These are phyloP conservation scores for Chydorus sphaericus DNA, from an alignment of 2,888 invertebrate species.

Conservation along the genomic window DNA sequence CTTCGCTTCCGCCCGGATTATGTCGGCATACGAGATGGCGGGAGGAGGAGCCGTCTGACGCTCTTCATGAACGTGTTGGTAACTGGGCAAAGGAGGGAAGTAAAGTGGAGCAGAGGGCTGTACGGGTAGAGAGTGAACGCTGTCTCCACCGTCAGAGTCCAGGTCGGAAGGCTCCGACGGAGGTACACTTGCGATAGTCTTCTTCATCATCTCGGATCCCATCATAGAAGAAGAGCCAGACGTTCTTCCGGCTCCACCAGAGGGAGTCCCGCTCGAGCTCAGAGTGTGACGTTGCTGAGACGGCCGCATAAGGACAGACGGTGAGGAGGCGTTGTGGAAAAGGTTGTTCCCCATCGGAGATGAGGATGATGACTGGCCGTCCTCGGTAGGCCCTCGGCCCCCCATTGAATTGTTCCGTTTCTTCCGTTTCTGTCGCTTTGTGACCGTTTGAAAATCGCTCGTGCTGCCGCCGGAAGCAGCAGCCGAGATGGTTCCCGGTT, in stretches of 20 bases:
- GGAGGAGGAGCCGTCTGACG: background rate
- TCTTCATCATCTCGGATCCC: constrained; percentile 28
- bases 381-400: background rate
- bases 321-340: background rate
- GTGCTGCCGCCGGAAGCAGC: too few species aligned
- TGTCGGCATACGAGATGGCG: constrained; percentile 10
- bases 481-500: background rate
- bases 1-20: background rate
- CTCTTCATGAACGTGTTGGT: background rate
- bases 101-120: constrained; percentile 31
- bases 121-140: constrained; percentile 67
- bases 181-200: constrained; percentile 64
- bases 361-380: background rate
- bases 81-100: background rate
- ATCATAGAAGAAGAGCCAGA: background rate
- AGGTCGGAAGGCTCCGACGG: constrained; percentile 61
- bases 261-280: background rate
- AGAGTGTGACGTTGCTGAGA: background rate
- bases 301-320: background rate
- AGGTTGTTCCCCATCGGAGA: background rate
- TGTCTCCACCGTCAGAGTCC: constrained; percentile 35
- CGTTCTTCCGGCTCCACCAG: background rate
- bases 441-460: constrained; percentile 74
- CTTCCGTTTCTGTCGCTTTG: constrained; percentile 63
- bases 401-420: constrained; percentile 1